Evolutionary conservation across 2,888 invertebrate species (phyloP), one percentile per base, ranked within the genome.

Genomic region (Helobdella robusta): DNA sequence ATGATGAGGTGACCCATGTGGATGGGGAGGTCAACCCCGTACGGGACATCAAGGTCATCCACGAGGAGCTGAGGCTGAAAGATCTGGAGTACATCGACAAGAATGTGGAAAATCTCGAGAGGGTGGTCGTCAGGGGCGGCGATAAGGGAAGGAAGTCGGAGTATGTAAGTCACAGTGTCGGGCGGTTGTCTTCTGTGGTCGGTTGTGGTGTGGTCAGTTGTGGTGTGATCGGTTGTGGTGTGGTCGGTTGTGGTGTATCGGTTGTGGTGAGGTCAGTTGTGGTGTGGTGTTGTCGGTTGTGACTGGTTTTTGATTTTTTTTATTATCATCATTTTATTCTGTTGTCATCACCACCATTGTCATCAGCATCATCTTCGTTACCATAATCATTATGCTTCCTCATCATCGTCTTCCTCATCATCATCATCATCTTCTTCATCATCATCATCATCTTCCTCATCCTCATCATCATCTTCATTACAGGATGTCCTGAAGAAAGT

Each of bases 1-100:
- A 95, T 76, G 91, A 92, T 65, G 94, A 95, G 75, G 94, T 99
- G 0, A 93, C 91, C 59, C 98, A 99, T 78, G 88, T 98, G 0
- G 98, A 99, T 79, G 98, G 98, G 0, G 97, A 98, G 69, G 94
- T 99, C 1, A 88, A 99, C 80, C 98, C 98, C 0, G 87, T 94
- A 0, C 84, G 98, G 65, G 98, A 99, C 82, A 83, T 98, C 76
- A 93, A 92, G 75, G 97, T 97, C 64, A 98, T 99, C 75, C 86
- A 86, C 69, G 93, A 97, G 77, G 98, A 99, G 79, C 81, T 99
- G 65, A 84, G 95, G 59, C 83, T 95, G 54, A 98, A 98, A 78
- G 97, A 95, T 74, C 86, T 90, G 73, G 95, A 97, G 73, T 87
- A 87, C 70, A 82, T 97, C n/a, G 74, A 85, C 74, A 85, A 86